Conservation (phyloP, 2,888 invertebrate species). For the Synergus gifuensis region DNA sequence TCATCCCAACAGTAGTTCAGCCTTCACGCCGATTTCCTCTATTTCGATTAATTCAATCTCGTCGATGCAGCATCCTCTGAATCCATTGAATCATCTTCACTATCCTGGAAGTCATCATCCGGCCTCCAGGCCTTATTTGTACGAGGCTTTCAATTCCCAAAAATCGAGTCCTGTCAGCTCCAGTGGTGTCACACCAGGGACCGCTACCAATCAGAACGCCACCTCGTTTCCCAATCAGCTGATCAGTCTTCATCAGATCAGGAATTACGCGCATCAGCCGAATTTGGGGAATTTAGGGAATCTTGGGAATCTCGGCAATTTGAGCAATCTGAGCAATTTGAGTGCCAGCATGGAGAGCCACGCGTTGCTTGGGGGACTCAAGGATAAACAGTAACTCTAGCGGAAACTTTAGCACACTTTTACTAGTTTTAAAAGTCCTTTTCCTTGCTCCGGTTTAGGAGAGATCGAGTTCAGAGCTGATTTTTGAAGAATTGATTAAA, state of each 20-base stretch:
- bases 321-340: conserved; percentile 73
- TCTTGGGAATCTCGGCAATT: conserved; percentile 72
- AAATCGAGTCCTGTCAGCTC: conserved; percentile 79
- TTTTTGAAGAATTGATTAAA: conserved; percentile 36
- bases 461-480: background rate
- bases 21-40: conserved; percentile 96
- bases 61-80: conserved; percentile 81
- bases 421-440: conserved; percentile 5
- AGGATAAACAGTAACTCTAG: conserved; percentile 73
- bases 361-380: conserved; percentile 73
- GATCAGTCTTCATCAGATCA: conserved; percentile 96
- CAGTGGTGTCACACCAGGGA: conserved; percentile 69
- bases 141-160: conserved; percentile 94
- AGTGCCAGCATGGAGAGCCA: conserved; percentile 75
- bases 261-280: conserved; percentile 97
- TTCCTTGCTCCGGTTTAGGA: conserved; percentile 9
- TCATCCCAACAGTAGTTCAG: conserved; percentile 84
- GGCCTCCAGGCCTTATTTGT: conserved; percentile 89
- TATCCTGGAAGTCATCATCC: conserved; percentile 76
- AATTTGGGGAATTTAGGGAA: conserved; percentile 80
- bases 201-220: conserved; percentile 77
- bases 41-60: conserved; percentile 93
- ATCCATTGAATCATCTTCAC: conserved; percentile 80
- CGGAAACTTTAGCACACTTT: conserved; percentile 15
- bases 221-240: conserved; percentile 93